Evolutionary conservation across 1,140 invertebrate genomes (phyloP).

Genomic region (Drosophila paulistorum): DNA sequence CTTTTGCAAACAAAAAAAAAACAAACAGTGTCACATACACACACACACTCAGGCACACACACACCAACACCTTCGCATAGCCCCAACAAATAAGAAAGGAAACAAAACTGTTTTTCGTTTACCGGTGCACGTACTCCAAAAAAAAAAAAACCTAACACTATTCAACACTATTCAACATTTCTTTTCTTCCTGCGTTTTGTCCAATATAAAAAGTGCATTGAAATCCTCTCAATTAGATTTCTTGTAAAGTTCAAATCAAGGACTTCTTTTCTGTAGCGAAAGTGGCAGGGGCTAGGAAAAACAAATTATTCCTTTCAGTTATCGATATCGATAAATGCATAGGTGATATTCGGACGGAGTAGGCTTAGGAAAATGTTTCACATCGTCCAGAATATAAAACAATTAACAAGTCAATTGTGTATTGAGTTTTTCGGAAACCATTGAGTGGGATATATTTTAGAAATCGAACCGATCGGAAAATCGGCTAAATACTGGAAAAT

Average conservation of each 20-base stretch:
- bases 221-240: too few species aligned
- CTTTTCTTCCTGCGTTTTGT: neutral
- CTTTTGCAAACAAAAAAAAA: conserved; percentile 50
- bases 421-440: neutral
- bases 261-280: too few species aligned
- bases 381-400: neutral
- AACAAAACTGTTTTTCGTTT: conserved; percentile 39
- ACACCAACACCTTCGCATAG: conserved; percentile 8
- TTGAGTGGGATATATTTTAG: conserved; percentile 6
- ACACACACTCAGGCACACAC: conserved; percentile 8
- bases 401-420: neutral
- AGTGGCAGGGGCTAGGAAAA: too few species aligned
- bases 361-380: neutral
- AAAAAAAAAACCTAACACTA: neutral
- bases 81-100: conserved; percentile 24
- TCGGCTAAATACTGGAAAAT: conserved; percentile 4
- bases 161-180: conserved; percentile 8
- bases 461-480: neutral
- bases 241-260: too few species aligned
- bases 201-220: too few species aligned
- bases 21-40: conserved; percentile 42
- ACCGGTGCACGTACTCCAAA: conserved; percentile 36
- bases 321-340: neutral
- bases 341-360: neutral
- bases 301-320: too few species aligned